phyloP scores from a whole-genome alignment of 1,140 invertebrate genomes.

The Eurosta solidaginis region DNA sequence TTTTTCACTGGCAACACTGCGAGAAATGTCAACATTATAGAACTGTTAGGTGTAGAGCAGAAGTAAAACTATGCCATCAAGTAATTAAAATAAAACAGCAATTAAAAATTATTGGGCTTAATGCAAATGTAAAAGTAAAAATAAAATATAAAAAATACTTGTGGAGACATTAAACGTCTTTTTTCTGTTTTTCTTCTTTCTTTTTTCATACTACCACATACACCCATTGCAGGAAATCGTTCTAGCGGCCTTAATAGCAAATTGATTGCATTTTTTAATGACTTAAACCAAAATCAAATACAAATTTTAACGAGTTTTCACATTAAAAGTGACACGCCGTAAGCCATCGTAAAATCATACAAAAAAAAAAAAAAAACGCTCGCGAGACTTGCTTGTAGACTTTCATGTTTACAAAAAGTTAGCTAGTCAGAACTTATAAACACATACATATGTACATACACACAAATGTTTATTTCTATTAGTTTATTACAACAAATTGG shows the following conservation, averaged over 20 bases:
- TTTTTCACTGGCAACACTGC: neutral
- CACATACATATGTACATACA: neutral
- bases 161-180: no score
- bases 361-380: neutral
- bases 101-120: no score
- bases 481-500: neutral
- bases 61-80: no score
- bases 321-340: neutral
- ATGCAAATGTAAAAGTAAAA: no score
- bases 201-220: neutral
- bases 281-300: neutral
- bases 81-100: no score
- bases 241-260: neutral
- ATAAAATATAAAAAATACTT: no score
- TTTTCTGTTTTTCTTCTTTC: neutral
- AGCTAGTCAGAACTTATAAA: neutral
- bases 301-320: conserved; percentile 5
- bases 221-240: neutral
- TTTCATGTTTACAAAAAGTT: neutral
- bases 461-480: neutral
- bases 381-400: neutral
- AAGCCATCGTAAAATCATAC: neutral
- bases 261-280: neutral
- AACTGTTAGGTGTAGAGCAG: neutral
- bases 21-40: neutral